Evolutionary conservation across 2,113 vertebrate species (phyloP).

Genomic region (Platycercus adscitus): DNA sequence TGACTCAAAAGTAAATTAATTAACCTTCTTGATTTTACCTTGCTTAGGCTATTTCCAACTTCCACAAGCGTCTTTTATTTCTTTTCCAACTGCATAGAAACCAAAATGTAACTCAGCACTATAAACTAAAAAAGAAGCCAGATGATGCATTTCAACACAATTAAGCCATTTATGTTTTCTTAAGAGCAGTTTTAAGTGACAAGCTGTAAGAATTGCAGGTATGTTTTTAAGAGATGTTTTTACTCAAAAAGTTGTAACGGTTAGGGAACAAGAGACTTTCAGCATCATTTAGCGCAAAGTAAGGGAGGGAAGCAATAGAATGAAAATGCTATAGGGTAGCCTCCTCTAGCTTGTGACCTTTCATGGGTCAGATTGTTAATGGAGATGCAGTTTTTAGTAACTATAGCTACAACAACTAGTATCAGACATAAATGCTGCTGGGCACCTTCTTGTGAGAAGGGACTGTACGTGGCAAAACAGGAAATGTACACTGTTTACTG

Average conservation of each 20-base stretch:
- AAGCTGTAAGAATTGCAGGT: background rate
- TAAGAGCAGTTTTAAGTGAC: background rate
- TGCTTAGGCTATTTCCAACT: background rate
- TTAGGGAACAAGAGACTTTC: background rate
- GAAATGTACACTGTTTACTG: background rate
- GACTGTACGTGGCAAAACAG: background rate
- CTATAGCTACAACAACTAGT: background rate
- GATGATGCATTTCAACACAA: background rate
- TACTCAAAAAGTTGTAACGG: background rate
- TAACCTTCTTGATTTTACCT: constrained; percentile 19
- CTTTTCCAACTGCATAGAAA: background rate
- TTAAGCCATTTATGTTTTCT: background rate
- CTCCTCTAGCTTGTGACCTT: background rate
- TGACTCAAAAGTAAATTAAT: background rate
- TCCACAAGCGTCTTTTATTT: background rate
- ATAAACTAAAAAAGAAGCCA: background rate
- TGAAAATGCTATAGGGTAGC: background rate
- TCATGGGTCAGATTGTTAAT: background rate
- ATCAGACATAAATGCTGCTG: background rate
- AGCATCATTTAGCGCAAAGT: background rate
- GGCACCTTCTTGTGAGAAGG: background rate
- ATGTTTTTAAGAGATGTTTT: background rate
- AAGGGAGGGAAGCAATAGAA: background rate
- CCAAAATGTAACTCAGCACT: background rate
- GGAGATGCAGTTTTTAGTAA: background rate